A percentile compares a stretch with the other conserved stretches of the same genome.
Evolutionary conservation across 2,797 vertebrate genomes (phyloP).

Genomic region (Characodon lateralis): DNA sequence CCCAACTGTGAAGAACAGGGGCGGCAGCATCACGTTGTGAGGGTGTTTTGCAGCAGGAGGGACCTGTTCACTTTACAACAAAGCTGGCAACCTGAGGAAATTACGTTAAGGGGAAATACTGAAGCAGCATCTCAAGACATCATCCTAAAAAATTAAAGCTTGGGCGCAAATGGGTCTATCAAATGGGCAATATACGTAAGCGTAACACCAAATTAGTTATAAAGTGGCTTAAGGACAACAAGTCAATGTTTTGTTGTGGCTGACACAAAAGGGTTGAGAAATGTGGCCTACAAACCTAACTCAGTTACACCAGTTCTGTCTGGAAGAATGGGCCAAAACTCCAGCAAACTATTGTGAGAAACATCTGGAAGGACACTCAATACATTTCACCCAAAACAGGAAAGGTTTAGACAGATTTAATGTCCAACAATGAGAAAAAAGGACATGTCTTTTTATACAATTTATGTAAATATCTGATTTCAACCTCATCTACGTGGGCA

Average conservation of each 20-base stretch:
- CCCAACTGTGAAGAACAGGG: not conserved
- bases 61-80: not conserved
- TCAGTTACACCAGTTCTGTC: not conserved
- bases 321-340: not conserved
- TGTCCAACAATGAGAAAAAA: not conserved
- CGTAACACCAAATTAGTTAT: not conserved
- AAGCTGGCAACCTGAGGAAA: not conserved
- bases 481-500: slow-evolving; percentile 30
- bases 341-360: not conserved
- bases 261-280: not conserved
- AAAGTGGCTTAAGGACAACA: not conserved
- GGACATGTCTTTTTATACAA: too few relatives aligned
- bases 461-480: not conserved
- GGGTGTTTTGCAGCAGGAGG: not conserved
- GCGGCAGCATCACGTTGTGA: not conserved
- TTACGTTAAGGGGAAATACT: not conserved
- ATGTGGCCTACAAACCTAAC: not conserved
- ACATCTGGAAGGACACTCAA: not conserved
- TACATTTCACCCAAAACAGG: not conserved
- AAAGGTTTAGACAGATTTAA: not conserved
- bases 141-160: not conserved
- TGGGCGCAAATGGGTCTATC: not conserved
- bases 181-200: not conserved
- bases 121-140: not conserved
- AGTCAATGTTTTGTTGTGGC: not conserved